Base-by-base conservation (phyloP, 2,888 invertebrate species). In the Capitulum mitella region DNA sequence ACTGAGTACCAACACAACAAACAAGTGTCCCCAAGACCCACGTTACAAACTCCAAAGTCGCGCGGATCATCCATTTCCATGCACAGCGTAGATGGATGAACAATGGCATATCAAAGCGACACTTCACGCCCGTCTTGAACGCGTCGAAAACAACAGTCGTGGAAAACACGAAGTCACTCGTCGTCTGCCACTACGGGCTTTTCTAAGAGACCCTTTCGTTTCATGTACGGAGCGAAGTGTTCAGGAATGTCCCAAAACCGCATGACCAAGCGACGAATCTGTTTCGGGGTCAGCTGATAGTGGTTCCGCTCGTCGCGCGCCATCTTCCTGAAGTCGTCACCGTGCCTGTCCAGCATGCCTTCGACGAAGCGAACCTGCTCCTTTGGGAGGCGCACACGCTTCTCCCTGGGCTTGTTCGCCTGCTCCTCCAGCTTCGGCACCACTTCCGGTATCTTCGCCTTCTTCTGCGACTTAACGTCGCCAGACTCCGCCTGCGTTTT, bases 331-430 rank as follows among this genome's bases (percentile, higher is more conserved):
- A 32, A 76, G 22, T 76, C 76, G 10, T 32, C 16, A 3, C 76
- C 46, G 75, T 43, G 77, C 78, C 29, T 74, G 77, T 78, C 77
- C 54, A 78, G 79, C 76, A 79, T 78, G 70, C 75, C 70, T 74
- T 79, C 79, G 78, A 79, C 79, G 61, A 80, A 78, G 78, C 75
- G 78, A 34, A 79, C 80, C 75, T 78, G 78, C 78, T 77, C 78
- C 61, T 74, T 54, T 40, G 80, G 79, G 54, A 79, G 78, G 70
- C 79, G 79, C 78, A 79, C 78, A 58, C 77, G 74, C 48, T 78
- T 58, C 78, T 79, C 79, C 74, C 79, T 76, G 76, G 79, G 80
- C 76, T 79, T 75, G 78, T 76, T 48, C 16, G 76, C 76, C 29
- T 76, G 29, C 19, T 26, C 46, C 29, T 76, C 29, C 16, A 76